Evolutionary conservation across 2,888 invertebrate species (phyloP).

Genomic region (Scaptomyza reducta): DNA sequence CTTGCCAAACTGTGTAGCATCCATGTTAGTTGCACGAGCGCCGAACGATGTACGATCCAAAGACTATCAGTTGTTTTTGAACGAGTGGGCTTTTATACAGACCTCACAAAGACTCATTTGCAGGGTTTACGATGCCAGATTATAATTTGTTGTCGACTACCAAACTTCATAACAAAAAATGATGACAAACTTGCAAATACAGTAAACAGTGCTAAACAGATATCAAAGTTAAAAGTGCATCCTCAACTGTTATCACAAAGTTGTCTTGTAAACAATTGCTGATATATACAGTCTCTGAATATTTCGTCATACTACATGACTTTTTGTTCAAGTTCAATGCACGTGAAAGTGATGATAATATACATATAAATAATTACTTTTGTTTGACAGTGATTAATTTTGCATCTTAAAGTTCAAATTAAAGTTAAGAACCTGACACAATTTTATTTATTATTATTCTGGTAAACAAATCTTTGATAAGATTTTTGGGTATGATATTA

Average conservation of each 20-base stretch:
- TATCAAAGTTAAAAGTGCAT: background rate
- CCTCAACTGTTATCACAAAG: background rate
- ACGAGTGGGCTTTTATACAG: slow-evolving; percentile 16
- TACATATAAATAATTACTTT: no score
- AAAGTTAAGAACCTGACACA: no score
- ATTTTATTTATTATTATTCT: no score
- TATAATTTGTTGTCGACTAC: slow-evolving; percentile 7
- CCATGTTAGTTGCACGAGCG: slow-evolving; percentile 57
- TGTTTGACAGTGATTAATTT: no score
- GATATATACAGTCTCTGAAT: background rate
- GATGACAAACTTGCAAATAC: slow-evolving; percentile 15
- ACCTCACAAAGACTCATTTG: slow-evolving; percentile 11
- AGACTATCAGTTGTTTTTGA: slow-evolving; percentile 8
- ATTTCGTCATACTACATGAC: slow-evolving; percentile 10
- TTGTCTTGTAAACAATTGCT: background rate
- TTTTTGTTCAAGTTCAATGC: slow-evolving; percentile 8
- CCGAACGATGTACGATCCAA: slow-evolving; percentile 31
- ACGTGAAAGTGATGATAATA: no score
- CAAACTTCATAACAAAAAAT: slow-evolving; percentile 1
- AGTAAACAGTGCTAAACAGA: background rate
- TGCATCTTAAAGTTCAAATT: no score
- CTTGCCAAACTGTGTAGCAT: slow-evolving; percentile 65
- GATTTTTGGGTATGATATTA: background rate
- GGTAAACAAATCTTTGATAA: slow-evolving; percentile 3
- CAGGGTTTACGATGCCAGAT: slow-evolving; percentile 15